These are phyloP conservation scores for Ichneumon xanthorius DNA, from an alignment of 2,888 invertebrate species.

Conservation along the genomic window DNA sequence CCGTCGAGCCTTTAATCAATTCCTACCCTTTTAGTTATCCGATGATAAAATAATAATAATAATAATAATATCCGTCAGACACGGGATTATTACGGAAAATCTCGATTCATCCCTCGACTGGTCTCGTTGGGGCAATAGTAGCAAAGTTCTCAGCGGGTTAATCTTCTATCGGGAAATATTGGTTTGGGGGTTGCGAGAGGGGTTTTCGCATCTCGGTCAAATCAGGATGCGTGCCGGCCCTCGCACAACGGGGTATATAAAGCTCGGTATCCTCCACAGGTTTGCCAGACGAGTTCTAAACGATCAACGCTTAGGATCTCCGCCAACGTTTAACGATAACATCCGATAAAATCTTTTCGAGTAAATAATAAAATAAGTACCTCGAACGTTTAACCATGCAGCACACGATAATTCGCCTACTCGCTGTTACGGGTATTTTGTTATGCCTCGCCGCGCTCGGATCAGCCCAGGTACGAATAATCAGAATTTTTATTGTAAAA, in stretches of 20 bases:
- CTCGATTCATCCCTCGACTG: slow-evolving; percentile 18
- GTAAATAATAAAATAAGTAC: background rate
- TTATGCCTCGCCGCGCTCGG: slow-evolving; percentile 44
- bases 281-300: slow-evolving; percentile 45
- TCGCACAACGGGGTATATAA: slow-evolving; percentile 56
- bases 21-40: background rate
- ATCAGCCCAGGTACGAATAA: slow-evolving; percentile 53
- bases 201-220: slow-evolving; percentile 20
- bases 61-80: slow-evolving; percentile 9
- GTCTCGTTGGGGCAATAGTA: slow-evolving; percentile 12
- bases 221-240: slow-evolving; percentile 36
- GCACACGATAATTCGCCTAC: slow-evolving; percentile 7
- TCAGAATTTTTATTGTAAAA: too few relatives aligned
- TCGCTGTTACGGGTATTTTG: slow-evolving; percentile 39
- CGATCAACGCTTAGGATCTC: slow-evolving; percentile 29
- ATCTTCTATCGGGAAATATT: slow-evolving; percentile 55
- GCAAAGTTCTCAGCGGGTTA: slow-evolving; percentile 23
- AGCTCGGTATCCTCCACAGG: slow-evolving; percentile 21
- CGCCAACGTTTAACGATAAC: background rate
- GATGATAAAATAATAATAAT: slow-evolving; percentile 8
- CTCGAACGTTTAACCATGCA: slow-evolving; percentile 30
- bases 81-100: slow-evolving; percentile 20
- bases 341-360: background rate
- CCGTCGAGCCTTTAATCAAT: background rate
- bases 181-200: slow-evolving; percentile 28